Base-by-base conservation (phyloP, 2,888 invertebrate genomes). In the Salticus scenicus region DNA sequence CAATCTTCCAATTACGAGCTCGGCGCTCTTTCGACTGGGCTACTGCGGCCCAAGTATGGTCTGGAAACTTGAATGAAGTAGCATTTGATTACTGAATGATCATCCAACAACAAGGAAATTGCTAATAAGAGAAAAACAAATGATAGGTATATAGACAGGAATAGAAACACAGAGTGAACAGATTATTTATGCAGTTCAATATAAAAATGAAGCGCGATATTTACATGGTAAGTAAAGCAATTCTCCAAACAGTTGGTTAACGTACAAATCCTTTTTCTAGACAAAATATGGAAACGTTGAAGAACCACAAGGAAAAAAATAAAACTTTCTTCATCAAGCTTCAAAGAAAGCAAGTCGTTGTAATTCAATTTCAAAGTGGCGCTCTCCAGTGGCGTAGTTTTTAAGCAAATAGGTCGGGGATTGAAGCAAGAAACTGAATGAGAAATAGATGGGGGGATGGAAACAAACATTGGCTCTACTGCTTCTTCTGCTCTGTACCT, bases 401-500 rank as follows among this genome's bases (percentile, higher is more conserved):
- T 85, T 85, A 85, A 85, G 84, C 84, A 85, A 85, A 85, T 85
- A 85, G 78, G 78, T 63, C 73, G 73, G 73, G 84, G 79, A 78
- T 74, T 79, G 84, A 79, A 85, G 78, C 72, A 57, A 77, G 77
- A 77, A 28, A 30, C 78, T 42, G 84, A 85, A 79, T 74, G 84
- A 74, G 84, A 85, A 85, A 85, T 85, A 85, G 84, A 85, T 76
- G 71, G 82, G 70, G 69, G 75, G 81, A 81, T 63, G 79, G 78
- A 79, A 79, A 79, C 84, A 85, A 85, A 85, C 84, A 85, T 85
- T 79, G 78, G 57, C 57, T 57, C 57, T 24, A 74, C 78, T 85
- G 77, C 78, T 70, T 47, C 71, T 76, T 67, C 41, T 8, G 4
- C 17, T 24, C 17, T 17, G 57, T 24, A 57, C 57, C 1, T 57